Percentiles rank a stretch among this genome's conserved stretches.
These are phyloP conservation scores for Ephialtes manifestator DNA, from an alignment of 2,888 invertebrate genomes.

Conservation along the genomic window DNA sequence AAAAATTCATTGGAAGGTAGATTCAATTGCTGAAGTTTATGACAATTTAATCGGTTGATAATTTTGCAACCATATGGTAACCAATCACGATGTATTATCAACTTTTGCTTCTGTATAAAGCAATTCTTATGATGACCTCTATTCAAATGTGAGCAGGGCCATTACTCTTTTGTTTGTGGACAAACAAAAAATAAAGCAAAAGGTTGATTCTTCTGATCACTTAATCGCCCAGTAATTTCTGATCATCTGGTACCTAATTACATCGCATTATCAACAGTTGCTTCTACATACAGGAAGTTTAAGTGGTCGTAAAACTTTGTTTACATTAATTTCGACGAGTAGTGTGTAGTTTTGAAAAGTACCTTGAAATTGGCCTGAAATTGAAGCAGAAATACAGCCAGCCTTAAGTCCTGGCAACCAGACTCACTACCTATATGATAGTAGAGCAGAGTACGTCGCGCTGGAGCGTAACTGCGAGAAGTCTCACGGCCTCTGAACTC, in stretches of 20 bases:
- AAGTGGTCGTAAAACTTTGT: background rate
- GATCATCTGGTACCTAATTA: background rate
- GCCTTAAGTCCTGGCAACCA: too few species aligned
- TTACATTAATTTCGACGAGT: background rate
- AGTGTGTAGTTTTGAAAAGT: background rate
- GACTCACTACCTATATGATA: background rate
- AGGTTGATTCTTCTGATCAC: background rate
- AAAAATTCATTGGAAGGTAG: background rate
- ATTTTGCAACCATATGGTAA: background rate
- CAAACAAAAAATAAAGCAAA: background rate
- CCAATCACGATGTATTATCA: background rate
- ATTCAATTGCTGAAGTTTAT: background rate
- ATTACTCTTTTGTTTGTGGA: background rate
- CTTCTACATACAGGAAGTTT: background rate
- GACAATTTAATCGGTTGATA: background rate
- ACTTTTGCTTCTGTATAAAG: background rate
- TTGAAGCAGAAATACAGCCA: background rate
- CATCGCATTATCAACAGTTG: background rate
- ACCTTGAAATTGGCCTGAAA: background rate
- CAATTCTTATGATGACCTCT: background rate
- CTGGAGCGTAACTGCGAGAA: constrained; percentile 72
- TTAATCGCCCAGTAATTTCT: background rate
- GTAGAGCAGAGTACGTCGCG: constrained; percentile 55
- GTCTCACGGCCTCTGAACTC: constrained; percentile 85
- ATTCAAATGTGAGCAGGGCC: background rate